These are phyloP conservation scores for Plotosus lineatus DNA, from an alignment of 2,113 vertebrate species.

Conservation along the genomic window DNA sequence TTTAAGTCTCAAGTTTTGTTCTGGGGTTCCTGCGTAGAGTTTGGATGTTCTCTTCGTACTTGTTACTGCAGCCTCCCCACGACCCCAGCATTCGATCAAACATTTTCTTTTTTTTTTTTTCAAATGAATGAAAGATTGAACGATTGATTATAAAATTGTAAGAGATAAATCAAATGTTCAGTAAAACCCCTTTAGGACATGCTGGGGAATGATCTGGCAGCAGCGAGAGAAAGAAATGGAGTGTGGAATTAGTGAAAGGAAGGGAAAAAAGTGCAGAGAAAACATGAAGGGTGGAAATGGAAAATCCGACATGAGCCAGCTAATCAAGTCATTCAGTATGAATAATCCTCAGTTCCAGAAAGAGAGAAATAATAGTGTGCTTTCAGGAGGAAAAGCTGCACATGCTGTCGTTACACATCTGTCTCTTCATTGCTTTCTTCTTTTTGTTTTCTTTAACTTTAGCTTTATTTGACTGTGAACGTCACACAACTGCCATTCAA, in stretches of 20 bases:
- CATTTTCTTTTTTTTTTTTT: too few species aligned
- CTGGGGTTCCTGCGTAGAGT: too few species aligned
- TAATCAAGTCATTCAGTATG: conserved; percentile 3
- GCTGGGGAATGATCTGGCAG: not conserved
- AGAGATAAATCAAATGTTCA: too few species aligned
- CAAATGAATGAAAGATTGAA: too few species aligned
- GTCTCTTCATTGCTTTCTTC: not conserved
- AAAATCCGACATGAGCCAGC: conserved; percentile 8
- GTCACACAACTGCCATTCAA: too few species aligned
- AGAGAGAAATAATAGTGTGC: not conserved
- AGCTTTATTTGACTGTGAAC: not conserved
- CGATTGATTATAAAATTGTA: too few species aligned
- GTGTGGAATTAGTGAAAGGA: not conserved
- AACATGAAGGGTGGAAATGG: not conserved
- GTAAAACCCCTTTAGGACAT: too few species aligned
- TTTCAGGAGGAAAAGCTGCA: not conserved
- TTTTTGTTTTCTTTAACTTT: not conserved
- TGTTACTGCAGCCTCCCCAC: too few species aligned
- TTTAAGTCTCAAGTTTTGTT: too few species aligned
- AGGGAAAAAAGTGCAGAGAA: not conserved
- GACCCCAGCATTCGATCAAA: too few species aligned
- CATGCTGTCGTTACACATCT: not conserved
- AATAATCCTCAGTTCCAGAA: not conserved
- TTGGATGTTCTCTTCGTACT: too few species aligned
- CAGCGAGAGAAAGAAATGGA: not conserved